Base-by-base conservation (phyloP, 2,797 vertebrate genomes). In the Mus spretus region DNA sequence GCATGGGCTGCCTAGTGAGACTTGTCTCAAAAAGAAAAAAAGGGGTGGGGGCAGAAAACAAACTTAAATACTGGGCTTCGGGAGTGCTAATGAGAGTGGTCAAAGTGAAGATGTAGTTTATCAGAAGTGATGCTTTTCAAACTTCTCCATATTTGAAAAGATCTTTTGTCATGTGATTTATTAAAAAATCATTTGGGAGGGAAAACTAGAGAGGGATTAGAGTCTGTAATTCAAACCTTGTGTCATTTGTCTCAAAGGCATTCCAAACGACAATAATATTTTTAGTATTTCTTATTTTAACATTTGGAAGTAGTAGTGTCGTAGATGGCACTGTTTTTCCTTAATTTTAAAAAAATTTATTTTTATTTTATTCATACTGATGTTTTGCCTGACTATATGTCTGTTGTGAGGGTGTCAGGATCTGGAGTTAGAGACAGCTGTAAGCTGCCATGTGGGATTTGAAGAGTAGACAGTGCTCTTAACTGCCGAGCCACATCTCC, bases 161-260 rank as follows among this genome's bases (percentile, higher is more conserved):
- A 65, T 61, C 12, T 53, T 91, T 94, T 92, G 14, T 80, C 77
- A 83, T 11, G 20, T 94, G 70, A 90, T 20, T 70, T 88, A 50
- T 91, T 95, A 83, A 94, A 94, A 92, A 90, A 77, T 78, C 70
- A 81, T 90, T 91, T 44, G 72, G 37, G 26, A 86, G 61, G 24
- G 26, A 86, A 93, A 96, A 15, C 19, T 89, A 83, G 97, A 97
- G 97, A 97, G 95, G 97, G 95, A 98, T 97, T 95, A 90, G 82
- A 94, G 93, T 88, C 20, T 75, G 1, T 59, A 20, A 96, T 8
- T 91, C 37, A 96, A 89, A 89, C 24, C 14, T 96, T 96, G 22
- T 96, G 93, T 94, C 57, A 50, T 80, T 84, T 91, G 87, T 9
- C 34, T 81, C 44, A 80, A 75, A 96, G 72, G 11, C 78, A 83